Percentiles rank a stretch among this genome's conserved stretches.
These are phyloP conservation scores for Pteropus rufus DNA, from an alignment of 2,797 vertebrate species.

Conservation along the genomic window DNA sequence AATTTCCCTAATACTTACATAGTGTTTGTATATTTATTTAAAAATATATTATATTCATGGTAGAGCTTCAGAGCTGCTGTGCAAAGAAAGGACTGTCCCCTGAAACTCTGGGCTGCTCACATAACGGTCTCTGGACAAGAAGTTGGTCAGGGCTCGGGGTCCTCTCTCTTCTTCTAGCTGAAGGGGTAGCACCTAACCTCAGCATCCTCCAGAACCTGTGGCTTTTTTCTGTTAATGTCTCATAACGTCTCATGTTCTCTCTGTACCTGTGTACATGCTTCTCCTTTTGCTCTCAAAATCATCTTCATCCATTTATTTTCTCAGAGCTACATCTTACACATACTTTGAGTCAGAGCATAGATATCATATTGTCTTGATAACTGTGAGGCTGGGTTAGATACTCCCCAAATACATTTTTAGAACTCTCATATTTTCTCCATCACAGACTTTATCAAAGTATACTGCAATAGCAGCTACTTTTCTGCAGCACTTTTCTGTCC, in stretches of 20 bases:
- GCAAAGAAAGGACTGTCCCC: background rate
- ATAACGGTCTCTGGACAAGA: background rate
- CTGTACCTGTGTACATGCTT: accelerated
- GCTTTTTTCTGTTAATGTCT: background rate
- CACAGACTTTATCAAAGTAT: background rate
- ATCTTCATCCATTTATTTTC: background rate
- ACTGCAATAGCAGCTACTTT: background rate
- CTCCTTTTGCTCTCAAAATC: background rate
- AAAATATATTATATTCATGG: background rate
- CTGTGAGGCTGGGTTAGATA: background rate
- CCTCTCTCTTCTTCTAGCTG: background rate
- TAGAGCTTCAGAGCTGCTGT: background rate
- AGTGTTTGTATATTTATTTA: slow-evolving; percentile 23
- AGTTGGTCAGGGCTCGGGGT: background rate
- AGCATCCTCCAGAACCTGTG: background rate
- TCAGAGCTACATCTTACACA: background rate
- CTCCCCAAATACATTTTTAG: background rate
- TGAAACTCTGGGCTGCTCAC: background rate
- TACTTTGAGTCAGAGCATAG: background rate
- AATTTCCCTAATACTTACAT: slow-evolving; percentile 25
- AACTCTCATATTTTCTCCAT: background rate
- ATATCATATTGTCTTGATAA: background rate
- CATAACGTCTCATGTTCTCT: background rate
- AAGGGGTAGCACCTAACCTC: background rate
- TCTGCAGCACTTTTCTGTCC: background rate